Conservation (phyloP, 1,140 invertebrate genomes). For the Planococcus citri region DNA sequence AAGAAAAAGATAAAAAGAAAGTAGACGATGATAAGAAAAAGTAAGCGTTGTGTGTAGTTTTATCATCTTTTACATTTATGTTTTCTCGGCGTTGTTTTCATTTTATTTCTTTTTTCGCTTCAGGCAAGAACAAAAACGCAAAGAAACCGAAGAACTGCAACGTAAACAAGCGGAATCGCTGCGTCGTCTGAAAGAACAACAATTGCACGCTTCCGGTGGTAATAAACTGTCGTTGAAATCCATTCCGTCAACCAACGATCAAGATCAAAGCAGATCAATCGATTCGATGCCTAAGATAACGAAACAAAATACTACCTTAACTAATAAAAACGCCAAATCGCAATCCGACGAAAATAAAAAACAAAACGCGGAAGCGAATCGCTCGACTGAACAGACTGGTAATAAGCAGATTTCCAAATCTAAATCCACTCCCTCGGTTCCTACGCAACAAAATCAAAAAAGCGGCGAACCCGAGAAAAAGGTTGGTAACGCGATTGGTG, state of each 20-base stretch:
- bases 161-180: constrained; percentile 28
- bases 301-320: not conserved
- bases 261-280: not conserved
- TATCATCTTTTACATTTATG: too few relatives aligned
- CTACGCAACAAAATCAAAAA: constrained; percentile 1
- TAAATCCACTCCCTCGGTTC: constrained; percentile 5
- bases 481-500: not conserved
- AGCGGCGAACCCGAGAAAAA: not conserved
- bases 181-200: constrained; percentile 31
- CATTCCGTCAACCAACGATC: not conserved
- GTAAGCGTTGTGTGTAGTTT: not conserved
- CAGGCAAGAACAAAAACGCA: constrained; percentile 26
- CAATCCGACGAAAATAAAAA: constrained; percentile 21
- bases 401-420: constrained; percentile 7
- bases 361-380: constrained; percentile 21
- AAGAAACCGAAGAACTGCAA: constrained; percentile 22
- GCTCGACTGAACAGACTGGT: not conserved
- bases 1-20: constrained; percentile 26
- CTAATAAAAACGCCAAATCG: not conserved
- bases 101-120: not conserved
- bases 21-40: constrained; percentile 10
- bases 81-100: not conserved
- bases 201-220: constrained; percentile 27
- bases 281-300: not conserved
- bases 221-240: constrained; percentile 24